These are phyloP conservation scores for Vulpes lagopus DNA, from an alignment of 2,113 vertebrate genomes.

Conservation along the genomic window DNA sequence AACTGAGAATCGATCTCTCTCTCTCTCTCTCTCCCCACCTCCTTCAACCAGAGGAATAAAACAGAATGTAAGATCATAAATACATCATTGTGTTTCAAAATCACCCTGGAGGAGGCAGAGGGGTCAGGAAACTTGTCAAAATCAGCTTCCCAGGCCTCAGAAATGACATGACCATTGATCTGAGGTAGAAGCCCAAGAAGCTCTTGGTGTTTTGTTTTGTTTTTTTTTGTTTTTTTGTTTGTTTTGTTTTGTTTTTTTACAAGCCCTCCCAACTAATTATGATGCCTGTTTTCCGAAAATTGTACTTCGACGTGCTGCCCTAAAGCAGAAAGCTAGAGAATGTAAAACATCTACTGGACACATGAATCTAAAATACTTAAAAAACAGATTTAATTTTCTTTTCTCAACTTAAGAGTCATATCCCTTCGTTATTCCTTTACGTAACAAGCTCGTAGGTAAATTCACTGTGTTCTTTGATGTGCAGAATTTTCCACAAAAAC, in stretches of 20 bases:
- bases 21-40: not conserved
- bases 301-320: not conserved
- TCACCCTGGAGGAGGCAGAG: not conserved
- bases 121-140: not conserved
- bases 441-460: not conserved
- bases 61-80: not conserved
- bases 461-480: not conserved
- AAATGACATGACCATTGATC: slow-evolving; percentile 1
- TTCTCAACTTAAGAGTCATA: slow-evolving; percentile 12
- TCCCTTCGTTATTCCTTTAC: not conserved
- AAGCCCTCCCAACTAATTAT: not conserved
- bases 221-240: too few relatives aligned
- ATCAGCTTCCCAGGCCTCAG: slow-evolving; percentile 31
- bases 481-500: slow-evolving; percentile 16
- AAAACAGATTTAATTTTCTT: not conserved
- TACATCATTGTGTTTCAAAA: not conserved
- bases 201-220: not conserved
- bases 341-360: not conserved
- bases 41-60: not conserved
- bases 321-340: slow-evolving; percentile 32
- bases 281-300: slow-evolving; percentile 13
- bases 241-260: slow-evolving; percentile 5
- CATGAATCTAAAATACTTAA: slow-evolving; percentile 12
- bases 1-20: not conserved
- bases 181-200: not conserved